These are phyloP conservation scores for Tragelaphus buxtoni DNA, from an alignment of 2,113 vertebrate species.

Conservation along the genomic window DNA sequence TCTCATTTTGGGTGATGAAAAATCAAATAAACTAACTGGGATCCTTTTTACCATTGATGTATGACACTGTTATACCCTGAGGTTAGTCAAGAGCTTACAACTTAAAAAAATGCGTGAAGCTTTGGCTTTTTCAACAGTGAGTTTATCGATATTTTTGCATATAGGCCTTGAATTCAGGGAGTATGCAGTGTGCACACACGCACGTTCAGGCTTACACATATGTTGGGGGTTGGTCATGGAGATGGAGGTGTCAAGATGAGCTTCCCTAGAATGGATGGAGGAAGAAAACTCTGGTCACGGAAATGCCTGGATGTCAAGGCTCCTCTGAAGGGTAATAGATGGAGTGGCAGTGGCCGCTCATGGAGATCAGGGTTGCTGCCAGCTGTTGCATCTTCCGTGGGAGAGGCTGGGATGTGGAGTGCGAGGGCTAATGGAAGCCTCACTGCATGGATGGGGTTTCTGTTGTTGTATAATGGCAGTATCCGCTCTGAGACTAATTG, in stretches of 20 bases:
- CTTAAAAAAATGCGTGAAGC: background rate
- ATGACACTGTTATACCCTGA: background rate
- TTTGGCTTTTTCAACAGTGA: background rate
- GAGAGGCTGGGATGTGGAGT: background rate
- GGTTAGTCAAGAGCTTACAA: background rate
- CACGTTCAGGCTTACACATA: background rate
- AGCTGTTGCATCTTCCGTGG: background rate
- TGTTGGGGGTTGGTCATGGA: background rate
- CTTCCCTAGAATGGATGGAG: background rate
- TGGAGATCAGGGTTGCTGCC: background rate
- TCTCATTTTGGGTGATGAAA: background rate
- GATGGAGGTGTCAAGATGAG: background rate
- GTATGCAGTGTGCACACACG: background rate
- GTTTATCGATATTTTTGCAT: background rate
- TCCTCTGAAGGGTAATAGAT: rapidly evolving
- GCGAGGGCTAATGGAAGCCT: background rate
- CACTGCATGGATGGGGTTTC: no score
- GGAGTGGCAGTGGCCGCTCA: rapidly evolving
- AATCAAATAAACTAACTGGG: background rate
- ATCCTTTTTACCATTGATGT: background rate
- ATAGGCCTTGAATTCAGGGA: background rate
- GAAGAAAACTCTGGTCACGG: background rate
- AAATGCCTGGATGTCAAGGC: background rate
- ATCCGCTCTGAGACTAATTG: background rate
- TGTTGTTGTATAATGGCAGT: background rate